Percentiles rank a stretch among this genome's conserved stretches.
Conservation (phyloP, 2,797 vertebrate genomes). For the Adelosebastes latens region DNA sequence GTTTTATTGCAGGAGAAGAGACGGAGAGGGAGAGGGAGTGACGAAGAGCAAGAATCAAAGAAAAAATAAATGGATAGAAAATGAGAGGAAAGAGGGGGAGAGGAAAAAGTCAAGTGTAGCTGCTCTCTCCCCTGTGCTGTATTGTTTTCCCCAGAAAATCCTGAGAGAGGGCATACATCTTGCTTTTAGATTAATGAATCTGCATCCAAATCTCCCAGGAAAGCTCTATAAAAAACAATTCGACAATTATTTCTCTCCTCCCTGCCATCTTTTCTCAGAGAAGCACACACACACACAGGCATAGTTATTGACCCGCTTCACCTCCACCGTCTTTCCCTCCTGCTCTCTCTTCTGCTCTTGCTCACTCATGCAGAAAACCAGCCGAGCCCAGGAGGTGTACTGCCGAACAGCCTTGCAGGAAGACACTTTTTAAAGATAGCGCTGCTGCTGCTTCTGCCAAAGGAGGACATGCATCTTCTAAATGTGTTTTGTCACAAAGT, state of each 20-base stretch:
- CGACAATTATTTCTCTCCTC: constrained; percentile 53
- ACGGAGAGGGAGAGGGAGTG: neutral
- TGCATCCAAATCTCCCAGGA: constrained; percentile 36
- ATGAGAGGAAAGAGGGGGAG: neutral
- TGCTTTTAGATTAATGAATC: constrained; percentile 64
- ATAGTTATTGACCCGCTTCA: constrained; percentile 40
- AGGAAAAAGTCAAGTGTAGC: constrained; percentile 32
- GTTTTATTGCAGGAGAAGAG: neutral
- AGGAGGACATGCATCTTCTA: constrained; percentile 9
- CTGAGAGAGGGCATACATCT: constrained; percentile 33
- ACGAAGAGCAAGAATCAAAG: constrained; percentile 5
- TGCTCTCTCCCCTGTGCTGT: neutral
- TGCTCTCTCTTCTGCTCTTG: neutral
- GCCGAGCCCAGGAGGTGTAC: constrained; percentile 9
- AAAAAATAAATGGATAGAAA: constrained; percentile 7
- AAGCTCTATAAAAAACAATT: constrained; percentile 44
- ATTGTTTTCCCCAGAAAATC: constrained; percentile 33
- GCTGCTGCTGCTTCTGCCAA: neutral
- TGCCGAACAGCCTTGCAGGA: constrained; percentile 15
- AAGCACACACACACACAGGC: neutral
- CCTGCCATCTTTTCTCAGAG: constrained; percentile 8
- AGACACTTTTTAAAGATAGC: constrained; percentile 29
- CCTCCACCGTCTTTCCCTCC: constrained; percentile 12
- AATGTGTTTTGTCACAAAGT: constrained; percentile 34
- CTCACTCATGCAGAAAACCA: constrained; percentile 40